phyloP scores from a whole-genome alignment of 2,888 invertebrate species.

The Gryllus longicercus region DNA sequence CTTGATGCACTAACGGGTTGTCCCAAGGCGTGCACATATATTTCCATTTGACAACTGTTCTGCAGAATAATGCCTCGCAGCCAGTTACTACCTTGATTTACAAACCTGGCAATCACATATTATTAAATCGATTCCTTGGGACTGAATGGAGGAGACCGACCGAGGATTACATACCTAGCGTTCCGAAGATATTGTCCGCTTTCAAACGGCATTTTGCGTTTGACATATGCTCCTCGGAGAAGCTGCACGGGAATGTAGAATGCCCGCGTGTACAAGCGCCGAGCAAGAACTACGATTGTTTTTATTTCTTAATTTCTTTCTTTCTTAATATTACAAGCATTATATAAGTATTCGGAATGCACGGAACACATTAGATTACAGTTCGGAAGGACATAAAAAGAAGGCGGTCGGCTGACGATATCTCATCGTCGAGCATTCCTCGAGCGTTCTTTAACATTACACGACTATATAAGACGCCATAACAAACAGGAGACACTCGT shows the following conservation, averaged over 20 bases:
- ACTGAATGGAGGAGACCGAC: not conserved
- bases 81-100: no score
- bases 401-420: not conserved
- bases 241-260: not conserved
- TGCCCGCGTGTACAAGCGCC: not conserved
- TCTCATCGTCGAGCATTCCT: not conserved
- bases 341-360: constrained; percentile 17
- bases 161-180: not conserved
- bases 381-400: not conserved
- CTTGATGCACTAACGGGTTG: no score
- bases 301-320: constrained; percentile 17
- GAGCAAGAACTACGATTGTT: not conserved
- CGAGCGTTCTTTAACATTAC: not conserved
- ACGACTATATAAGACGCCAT: constrained; percentile 2
- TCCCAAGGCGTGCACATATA: no score
- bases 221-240: not conserved
- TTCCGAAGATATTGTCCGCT: not conserved
- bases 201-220: not conserved
- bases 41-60: no score
- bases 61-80: no score
- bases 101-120: no score
- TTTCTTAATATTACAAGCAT: not conserved
- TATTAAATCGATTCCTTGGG: no score
- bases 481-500: not conserved
- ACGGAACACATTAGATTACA: not conserved